Percentiles rank a stretch among this genome's conserved stretches.
Conservation (phyloP, 2,113 vertebrate genomes). For the Nansenia antarctica region DNA sequence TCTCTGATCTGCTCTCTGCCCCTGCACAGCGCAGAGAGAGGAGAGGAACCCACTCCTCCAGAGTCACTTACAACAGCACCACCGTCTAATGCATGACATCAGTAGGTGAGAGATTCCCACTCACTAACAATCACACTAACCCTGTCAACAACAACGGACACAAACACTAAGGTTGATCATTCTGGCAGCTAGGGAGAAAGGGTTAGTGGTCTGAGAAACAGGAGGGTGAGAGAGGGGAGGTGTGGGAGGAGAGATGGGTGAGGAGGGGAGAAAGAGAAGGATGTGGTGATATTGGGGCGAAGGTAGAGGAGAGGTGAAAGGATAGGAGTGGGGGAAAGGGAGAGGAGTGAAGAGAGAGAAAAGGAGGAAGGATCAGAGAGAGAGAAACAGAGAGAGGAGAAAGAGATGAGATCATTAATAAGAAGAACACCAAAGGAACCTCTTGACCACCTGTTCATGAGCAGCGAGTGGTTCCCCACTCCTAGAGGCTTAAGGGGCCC, state of each 20-base stretch:
- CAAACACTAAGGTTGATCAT: not conserved
- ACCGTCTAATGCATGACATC: not conserved
- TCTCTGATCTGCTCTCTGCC: not conserved
- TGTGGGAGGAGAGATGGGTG: not conserved
- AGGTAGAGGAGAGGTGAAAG: not conserved
- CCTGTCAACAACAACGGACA: not conserved
- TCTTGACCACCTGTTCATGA: constrained; percentile 7
- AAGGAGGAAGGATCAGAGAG: not conserved
- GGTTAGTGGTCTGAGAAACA: not conserved
- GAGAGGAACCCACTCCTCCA: not conserved
- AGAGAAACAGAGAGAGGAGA: not conserved
- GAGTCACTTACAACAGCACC: not conserved
- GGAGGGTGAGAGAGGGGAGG: not conserved
- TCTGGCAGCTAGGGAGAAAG: not conserved
- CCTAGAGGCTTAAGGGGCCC: not conserved
- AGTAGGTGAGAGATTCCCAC: not conserved
- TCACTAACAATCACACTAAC: not conserved
- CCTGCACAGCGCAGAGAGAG: not conserved
- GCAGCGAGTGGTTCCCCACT: not conserved
- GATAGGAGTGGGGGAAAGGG: not conserved
- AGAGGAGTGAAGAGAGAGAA: not conserved
- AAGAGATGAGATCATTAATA: too few species aligned
- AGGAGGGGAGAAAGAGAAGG: not conserved
- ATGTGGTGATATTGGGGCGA: not conserved
- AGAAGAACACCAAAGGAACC: not conserved